Percentiles rank a stretch among this genome's conserved stretches.
phyloP scores from a whole-genome alignment of 2,888 invertebrate genomes.

The Agrotis puta region DNA sequence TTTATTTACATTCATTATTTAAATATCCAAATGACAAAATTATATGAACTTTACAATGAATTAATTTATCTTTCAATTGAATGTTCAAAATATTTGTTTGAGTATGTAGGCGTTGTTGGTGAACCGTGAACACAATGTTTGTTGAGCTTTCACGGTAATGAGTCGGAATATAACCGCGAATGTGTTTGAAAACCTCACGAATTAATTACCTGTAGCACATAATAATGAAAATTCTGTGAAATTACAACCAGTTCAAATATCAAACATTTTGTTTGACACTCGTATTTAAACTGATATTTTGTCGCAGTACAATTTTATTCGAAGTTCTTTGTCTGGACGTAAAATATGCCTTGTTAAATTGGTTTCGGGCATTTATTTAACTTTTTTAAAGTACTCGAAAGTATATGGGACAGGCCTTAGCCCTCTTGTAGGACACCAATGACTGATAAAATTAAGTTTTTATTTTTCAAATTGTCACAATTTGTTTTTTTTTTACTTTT shows the following conservation, averaged over 20 bases:
- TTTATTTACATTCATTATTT: neutral
- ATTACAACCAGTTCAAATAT: neutral
- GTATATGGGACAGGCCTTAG: too few relatives aligned
- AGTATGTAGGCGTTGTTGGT: neutral
- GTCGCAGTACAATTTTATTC: neutral
- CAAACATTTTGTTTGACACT: too few relatives aligned
- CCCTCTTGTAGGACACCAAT: too few relatives aligned
- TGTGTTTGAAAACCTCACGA: constrained; percentile 1
- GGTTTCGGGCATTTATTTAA: neutral
- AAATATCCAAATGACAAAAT: neutral
- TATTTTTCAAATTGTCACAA: too few relatives aligned
- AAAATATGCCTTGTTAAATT: neutral
- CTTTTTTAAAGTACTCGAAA: too few relatives aligned
- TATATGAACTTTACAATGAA: neutral
- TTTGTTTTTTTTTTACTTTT: too few relatives aligned
- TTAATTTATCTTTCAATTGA: constrained; percentile 1
- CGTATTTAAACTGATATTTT: neutral
- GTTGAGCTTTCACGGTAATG: constrained; percentile 17
- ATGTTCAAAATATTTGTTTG: neutral
- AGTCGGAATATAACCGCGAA: constrained; percentile 9
- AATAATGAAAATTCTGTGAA: constrained; percentile 1
- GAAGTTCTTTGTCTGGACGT: too few relatives aligned
- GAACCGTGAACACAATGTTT: constrained; percentile 7
- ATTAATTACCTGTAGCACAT: neutral
- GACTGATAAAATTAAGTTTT: too few relatives aligned